Evolutionary conservation across 2,888 invertebrate species (phyloP), one percentile per base, ranked within the genome.

Genomic region (Cephalotes varians): DNA sequence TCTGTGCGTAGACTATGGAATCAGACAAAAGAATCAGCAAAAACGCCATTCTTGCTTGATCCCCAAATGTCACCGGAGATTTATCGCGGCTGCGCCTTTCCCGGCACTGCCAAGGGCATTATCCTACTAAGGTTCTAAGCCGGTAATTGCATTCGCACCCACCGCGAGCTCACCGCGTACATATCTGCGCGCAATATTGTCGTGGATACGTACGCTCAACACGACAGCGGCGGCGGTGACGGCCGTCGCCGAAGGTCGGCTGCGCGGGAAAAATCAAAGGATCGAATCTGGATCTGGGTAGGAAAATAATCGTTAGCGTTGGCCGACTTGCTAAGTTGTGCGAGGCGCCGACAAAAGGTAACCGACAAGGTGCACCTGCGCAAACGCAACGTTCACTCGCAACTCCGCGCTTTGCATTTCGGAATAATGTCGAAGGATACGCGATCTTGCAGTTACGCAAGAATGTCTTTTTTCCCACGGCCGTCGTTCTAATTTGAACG

Each of bases 191-290:
- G 47, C 60, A 65, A 73, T 47, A 60, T 47, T 47, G 58, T 56
- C 79, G 12, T 76, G 81, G 44, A 51, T 51, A 58, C 6, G n/a
- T n/a, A 77, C 40, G 28, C 25, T 64, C 69, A 37, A n/a, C n/a
- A n/a, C n/a, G n/a, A 67, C 80, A 25, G 64, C 25, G 44, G 44
- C 47, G 34, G 25, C 25, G 25, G 47, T 25, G 28, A 28, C 65
- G 25, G 37, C 12, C 12, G 51, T 69, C 72, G 28, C 10, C 77
- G 77, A 87, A 86, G 87, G 79, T 84, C 86, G 79, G 25, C n/a
- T 62, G 49, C 62, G 87, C 88, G 85, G 88, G 84, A 88, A 89
- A 89, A 88, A 85, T 90, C 84, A 90, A 90, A 88, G 90, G 87
- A 84, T 88, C 85, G 88, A 85, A 88, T 81, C 85, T 87, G 87